Evolutionary conservation across 2,888 invertebrate species (phyloP), one percentile per base, ranked within the genome.

Genomic region (Amblyteles armatorius): DNA sequence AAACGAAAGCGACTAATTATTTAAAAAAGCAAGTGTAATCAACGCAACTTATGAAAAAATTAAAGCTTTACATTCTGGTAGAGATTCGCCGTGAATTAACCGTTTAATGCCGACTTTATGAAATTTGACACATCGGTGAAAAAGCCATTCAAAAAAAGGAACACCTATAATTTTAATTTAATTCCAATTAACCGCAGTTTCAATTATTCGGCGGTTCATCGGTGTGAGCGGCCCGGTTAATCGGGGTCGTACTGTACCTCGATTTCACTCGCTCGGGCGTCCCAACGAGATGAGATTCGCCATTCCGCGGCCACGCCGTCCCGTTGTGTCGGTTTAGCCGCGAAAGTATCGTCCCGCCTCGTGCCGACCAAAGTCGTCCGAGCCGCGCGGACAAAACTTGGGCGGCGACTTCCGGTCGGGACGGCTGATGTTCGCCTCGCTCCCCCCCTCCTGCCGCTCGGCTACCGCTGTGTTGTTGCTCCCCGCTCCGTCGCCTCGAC

Each of bases 361-460:
- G 60, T 63, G 60, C 13, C 60, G 33, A n/a, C 29, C 16, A 26
- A 26, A 57, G 44, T 60, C 29, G 36, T 16, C 40, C 36, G 57
- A 9, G 67, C 50, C 40, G 29, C 71, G 63, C 48, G 81, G 82
- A 82, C 82, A 79, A 83, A 79, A 82, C 78, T 84, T 84, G n/a
- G 68, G 73, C 83, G 44, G 52, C 81, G 73, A 16, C 79, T 77
- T 71, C 33, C 73, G 40, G 36, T 72, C 55, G 73, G 63, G 67
- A 57, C 44, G 74, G 57, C 68, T 68, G 71, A 36, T 33, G 36
- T 36, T 74, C 57, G 50, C 40, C 11, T 57, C 44, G 19, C 65
- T 68, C 22, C 57, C 63, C 33, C 26, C 29, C 72, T 33, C 50
- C 65, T 44, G 22, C 33, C 44, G 22, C 19, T 68, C 72, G 29